These are phyloP conservation scores for Epizoanthus rinbou DNA, from an alignment of 92 coral and sea anemone genomes.

Conservation along the genomic window DNA sequence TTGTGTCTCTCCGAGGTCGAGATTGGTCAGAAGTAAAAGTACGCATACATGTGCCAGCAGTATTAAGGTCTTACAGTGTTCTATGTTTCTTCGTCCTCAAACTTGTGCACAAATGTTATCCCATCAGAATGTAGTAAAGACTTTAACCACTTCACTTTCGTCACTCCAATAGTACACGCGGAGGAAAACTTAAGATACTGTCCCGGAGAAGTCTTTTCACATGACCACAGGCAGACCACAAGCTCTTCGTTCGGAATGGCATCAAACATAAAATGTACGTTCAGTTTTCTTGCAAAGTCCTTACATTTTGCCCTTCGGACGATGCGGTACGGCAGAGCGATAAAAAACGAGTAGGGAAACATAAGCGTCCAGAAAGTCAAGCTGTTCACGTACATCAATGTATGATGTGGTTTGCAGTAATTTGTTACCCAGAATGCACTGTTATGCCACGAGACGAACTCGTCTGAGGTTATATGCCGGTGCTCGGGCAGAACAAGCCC, in stretches of 20 bases:
- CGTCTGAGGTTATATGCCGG: slow-evolving; percentile 1
- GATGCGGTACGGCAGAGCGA: slow-evolving; percentile 45
- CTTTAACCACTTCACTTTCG: background rate
- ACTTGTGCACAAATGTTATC: background rate
- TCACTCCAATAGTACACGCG: background rate
- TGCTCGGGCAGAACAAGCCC: slow-evolving; percentile 19
- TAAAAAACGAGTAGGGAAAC: slow-evolving; percentile 43
- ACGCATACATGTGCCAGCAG: no score
- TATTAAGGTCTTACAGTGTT: no score
- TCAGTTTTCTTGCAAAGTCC: background rate
- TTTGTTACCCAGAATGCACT: slow-evolving; percentile 52
- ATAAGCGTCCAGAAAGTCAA: slow-evolving; percentile 41
- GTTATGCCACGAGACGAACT: slow-evolving; percentile 56
- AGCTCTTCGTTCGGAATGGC: slow-evolving; percentile 17
- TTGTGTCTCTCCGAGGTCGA: no score
- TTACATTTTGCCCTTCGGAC: slow-evolving; percentile 32
- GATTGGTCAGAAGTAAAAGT: no score
- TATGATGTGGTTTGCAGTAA: slow-evolving; percentile 48
- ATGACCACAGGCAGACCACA: slow-evolving; percentile 25
- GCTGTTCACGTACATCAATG: slow-evolving; percentile 48
- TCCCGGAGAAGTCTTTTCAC: slow-evolving; percentile 27
- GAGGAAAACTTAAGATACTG: background rate
- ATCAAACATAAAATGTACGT: slow-evolving; percentile 15
- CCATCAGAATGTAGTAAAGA: background rate
- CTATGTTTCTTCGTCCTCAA: background rate